Evolutionary conservation across 2,888 invertebrate species (phyloP), one percentile per base, ranked within the genome.

Genomic region (Deroplatys truncata): DNA sequence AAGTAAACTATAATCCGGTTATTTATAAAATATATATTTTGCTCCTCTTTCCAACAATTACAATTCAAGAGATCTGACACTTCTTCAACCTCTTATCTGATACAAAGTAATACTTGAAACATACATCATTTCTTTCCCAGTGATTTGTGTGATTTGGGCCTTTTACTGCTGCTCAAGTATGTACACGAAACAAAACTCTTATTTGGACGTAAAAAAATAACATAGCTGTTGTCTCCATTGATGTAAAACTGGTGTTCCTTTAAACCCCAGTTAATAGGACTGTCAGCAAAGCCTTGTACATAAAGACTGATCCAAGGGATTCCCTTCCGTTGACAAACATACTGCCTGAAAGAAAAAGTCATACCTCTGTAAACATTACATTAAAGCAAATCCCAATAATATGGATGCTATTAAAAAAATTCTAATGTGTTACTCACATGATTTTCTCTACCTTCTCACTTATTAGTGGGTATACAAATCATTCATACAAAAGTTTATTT

Each of bases 241-340:
- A 93, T 93, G 89, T 93, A 93, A 91, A 93, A 94, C 90, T 93
- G 93, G 91, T 95, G 94, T 92, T 95, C 94, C 85, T 93, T 93
- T 84, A 93, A 92, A 89, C 92, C 92, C 94, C 94, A 95, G 89
- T 93, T 93, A 2, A 94, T 92, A 25, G 95, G 95, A 89, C 94
- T 93, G 92, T 95, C 95, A 4, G 93, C 93, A 92, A 95, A 95
- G 83, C 95, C 95, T 92, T 95, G 94, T 13, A 95, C 93, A 91
- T 95, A 94, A 85, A 95, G 91, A 85, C 94, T 93, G 84, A 92
- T 92, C 95, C 95, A 95, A 3, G 93, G 93, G 89, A 93, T 92
- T 31, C 91, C 91, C 28, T 92, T 91, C 28, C 91, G 91, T 15
- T 83, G 89, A 49, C 91, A 91, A 13, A 92, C 89, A 89, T 92